These are phyloP conservation scores for Blastobasis lacticolella DNA, from an alignment of 2,888 invertebrate genomes.

Conservation along the genomic window DNA sequence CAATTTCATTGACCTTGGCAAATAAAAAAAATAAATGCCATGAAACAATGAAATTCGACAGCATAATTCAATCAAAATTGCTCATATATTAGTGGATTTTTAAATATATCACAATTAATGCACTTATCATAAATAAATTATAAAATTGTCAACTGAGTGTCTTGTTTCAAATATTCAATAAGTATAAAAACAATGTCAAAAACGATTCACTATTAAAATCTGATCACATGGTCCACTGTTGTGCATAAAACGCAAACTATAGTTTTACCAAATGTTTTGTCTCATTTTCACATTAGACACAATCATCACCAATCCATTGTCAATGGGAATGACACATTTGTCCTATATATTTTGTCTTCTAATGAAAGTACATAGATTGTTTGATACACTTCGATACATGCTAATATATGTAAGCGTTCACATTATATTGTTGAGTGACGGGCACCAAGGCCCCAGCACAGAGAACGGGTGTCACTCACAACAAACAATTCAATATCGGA, in stretches of 20 bases:
- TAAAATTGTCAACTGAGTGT: slow-evolving; percentile 66
- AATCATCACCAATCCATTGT: slow-evolving; percentile 60
- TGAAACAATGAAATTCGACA: slow-evolving; percentile 37
- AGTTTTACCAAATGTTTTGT: slow-evolving; percentile 52
- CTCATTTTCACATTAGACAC: slow-evolving; percentile 56
- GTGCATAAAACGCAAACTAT: slow-evolving; percentile 65
- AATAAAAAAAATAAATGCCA: slow-evolving; percentile 45
- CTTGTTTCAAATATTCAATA: slow-evolving; percentile 54
- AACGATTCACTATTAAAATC: slow-evolving; percentile 61
- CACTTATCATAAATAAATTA: slow-evolving; percentile 72
- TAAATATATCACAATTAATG: slow-evolving; percentile 68
- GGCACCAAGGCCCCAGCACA: slow-evolving; percentile 34
- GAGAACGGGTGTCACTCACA: slow-evolving; percentile 42
- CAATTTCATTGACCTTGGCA: slow-evolving; percentile 20
- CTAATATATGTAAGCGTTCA: slow-evolving; percentile 41
- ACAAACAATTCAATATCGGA: slow-evolving; percentile 28
- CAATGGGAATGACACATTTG: slow-evolving; percentile 49
- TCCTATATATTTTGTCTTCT: slow-evolving; percentile 54
- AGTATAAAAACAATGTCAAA: slow-evolving; percentile 63
- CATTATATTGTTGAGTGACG: slow-evolving; percentile 34
- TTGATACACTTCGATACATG: slow-evolving; percentile 49
- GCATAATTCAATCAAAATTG: slow-evolving; percentile 41
- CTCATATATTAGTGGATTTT: slow-evolving; percentile 44
- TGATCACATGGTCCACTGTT: slow-evolving; percentile 68
- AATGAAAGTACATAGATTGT: slow-evolving; percentile 58